Base-by-base conservation (phyloP, 2,113 vertebrate genomes). In the Aspiorhynchus laticeps region DNA sequence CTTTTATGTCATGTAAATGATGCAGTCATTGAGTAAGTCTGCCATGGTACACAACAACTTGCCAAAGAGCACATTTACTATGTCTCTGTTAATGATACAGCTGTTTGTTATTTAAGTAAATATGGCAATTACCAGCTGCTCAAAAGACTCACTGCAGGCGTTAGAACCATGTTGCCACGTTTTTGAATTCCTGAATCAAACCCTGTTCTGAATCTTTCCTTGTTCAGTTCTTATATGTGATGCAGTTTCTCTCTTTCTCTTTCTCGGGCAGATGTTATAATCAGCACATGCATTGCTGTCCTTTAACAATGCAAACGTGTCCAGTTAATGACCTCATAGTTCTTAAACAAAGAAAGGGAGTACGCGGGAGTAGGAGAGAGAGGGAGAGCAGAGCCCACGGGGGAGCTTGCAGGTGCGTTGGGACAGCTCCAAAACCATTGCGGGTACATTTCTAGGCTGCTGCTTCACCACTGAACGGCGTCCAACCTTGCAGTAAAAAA, bases 361-460 rank as follows among this genome's bases (percentile, higher is more conserved):
- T 85, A 69, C 2, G 63, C 53, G 41, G 17, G 86, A 85, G 78
- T 51, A 15, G 43, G 76, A 53, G 76, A 53, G n/a, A 28, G 63
- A 59, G 86, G 83, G 74, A 88, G 86, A 46, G 56, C 87, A 76
- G 79, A 75, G 90, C 85, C 76, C 77, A 82, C 71, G 87, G 88
- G 88, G 88, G 88, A 91, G 90, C 90, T 91, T 90, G 83, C 93
- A 93, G 93, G 93, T 93, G 93, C 84, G 89, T 81, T 93, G 91
- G 90, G 90, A 87, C 41, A 3, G 53, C 41, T 92, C 91, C 93
- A 93, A 90, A 89, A 88, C 59, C 85, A 85, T 90, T 85, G 86
- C 24, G 82, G 86, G 88, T 89, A 91, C 86, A 90, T 88, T 89
- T 89, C 90, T 92, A 59, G 63, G 43, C 88, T 33, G 74, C 89